phyloP scores from a whole-genome alignment of 2,113 vertebrate species.

The Ursus arctos region DNA sequence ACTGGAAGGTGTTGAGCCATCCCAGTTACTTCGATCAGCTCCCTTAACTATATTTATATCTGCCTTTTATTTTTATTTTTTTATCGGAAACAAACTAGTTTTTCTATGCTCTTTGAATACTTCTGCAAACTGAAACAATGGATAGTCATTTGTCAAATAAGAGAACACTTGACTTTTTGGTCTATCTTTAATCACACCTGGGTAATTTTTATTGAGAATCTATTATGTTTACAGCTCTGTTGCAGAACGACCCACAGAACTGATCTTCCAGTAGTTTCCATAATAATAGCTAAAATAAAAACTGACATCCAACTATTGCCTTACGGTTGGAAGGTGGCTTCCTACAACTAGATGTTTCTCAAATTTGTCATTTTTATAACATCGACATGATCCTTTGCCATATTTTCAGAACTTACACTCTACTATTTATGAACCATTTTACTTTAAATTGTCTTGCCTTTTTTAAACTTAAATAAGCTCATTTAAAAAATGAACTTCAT shows the following conservation, averaged over 20 bases:
- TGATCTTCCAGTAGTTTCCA: not conserved
- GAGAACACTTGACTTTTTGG: not conserved
- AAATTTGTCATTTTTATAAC: slow-evolving; percentile 51
- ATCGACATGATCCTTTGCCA: not conserved
- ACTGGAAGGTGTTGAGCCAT: not conserved
- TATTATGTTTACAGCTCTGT: not conserved
- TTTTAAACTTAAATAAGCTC: not conserved
- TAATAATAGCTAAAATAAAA: slow-evolving; percentile 14
- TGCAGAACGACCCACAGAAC: not conserved
- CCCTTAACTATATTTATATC: not conserved
- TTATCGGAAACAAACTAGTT: not conserved
- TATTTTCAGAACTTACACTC: slow-evolving; percentile 33
- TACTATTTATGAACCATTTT: not conserved
- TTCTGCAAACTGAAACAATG: not conserved
- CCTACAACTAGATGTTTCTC: not conserved
- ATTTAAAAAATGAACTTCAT: slow-evolving; percentile 46
- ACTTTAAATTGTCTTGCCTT: not conserved
- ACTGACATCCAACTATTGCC: not conserved
- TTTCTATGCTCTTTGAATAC: not conserved
- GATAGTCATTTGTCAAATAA: not conserved
- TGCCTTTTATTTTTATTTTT: not conserved
- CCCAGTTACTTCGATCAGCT: not conserved
- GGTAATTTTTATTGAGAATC: not conserved
- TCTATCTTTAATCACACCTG: not conserved
- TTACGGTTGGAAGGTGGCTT: not conserved